Evolutionary conservation across 2,797 vertebrate genomes (phyloP).

Genomic region (Lutjanus argentimaculatus): DNA sequence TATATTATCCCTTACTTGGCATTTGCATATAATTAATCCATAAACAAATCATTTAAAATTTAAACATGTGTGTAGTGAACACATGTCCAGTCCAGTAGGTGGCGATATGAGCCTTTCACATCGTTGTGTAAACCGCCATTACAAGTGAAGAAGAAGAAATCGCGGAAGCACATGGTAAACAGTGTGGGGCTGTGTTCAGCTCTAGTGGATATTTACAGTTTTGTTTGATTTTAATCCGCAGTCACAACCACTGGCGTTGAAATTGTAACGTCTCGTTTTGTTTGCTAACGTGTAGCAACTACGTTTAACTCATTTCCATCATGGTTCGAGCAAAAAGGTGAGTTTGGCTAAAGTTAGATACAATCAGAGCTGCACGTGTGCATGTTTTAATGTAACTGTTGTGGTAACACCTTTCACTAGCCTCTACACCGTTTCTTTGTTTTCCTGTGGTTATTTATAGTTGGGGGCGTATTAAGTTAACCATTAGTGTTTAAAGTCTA

Average conservation of each 20-base stretch:
- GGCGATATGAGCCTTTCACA: background rate
- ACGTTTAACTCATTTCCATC: constrained; percentile 10
- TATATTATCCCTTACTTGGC: no score
- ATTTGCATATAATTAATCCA: no score
- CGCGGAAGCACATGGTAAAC: constrained; percentile 63
- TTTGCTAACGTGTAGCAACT: background rate
- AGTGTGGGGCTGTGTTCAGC: background rate
- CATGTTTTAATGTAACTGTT: background rate
- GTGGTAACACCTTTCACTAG: no score
- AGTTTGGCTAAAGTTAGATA: constrained; percentile 41
- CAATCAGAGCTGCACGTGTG: background rate
- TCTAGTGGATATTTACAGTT: background rate
- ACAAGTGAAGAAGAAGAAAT: constrained; percentile 42
- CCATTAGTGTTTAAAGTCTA: background rate
- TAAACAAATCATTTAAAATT: no score
- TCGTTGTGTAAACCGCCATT: accelerated
- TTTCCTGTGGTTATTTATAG: background rate
- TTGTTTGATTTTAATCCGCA: background rate
- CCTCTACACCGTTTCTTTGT: no score
- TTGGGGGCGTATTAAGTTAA: no score
- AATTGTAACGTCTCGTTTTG: background rate
- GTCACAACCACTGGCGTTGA: accelerated
- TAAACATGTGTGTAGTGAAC: no score
- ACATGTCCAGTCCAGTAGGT: constrained; percentile 4
- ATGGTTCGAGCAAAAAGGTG: constrained; percentile 85